Evolutionary conservation across 2,888 invertebrate species (phyloP).

Genomic region (Lingula anatina): DNA sequence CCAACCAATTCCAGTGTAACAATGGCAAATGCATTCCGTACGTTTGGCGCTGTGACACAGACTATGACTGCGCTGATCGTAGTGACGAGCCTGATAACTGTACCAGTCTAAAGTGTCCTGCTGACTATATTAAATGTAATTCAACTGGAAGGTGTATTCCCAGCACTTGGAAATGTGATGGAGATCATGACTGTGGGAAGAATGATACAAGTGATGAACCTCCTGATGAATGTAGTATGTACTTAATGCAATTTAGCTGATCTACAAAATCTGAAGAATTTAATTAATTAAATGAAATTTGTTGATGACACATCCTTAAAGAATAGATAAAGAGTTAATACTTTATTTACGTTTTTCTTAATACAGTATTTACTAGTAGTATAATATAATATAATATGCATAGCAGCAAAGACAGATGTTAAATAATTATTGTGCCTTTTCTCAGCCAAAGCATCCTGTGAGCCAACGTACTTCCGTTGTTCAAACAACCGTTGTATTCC

Average conservation of each 20-base stretch:
- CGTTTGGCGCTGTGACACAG: conserved; percentile 27
- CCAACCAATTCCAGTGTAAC: conserved; percentile 39
- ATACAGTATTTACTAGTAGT: too few species aligned
- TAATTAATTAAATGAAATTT: too few species aligned
- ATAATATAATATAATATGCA: too few species aligned
- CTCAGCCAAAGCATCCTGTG: too few species aligned
- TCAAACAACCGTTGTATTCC: conserved; percentile 61
- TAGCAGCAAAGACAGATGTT: neutral
- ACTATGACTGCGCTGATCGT: conserved; percentile 61
- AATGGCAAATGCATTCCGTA: conserved; percentile 32
- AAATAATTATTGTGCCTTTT: conserved; percentile 52
- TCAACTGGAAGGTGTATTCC: conserved; percentile 68
- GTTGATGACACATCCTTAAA: too few species aligned
- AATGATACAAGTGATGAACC: conserved; percentile 24
- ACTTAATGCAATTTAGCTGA: too few species aligned
- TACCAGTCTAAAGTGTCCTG: conserved; percentile 19
- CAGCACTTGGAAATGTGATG: conserved; percentile 70
- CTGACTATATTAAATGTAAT: conserved; percentile 53
- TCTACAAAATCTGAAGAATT: too few species aligned
- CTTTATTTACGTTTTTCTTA: too few species aligned
- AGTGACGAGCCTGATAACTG: conserved; percentile 59
- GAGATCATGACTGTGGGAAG: conserved; percentile 56
- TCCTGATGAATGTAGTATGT: neutral
- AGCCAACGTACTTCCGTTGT: conserved; percentile 61
- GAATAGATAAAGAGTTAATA: too few species aligned